Percentiles rank a stretch among this genome's conserved stretches.
These are phyloP conservation scores for Nerophis lumbriciformis DNA, from an alignment of 2,113 vertebrate species.

Conservation along the genomic window DNA sequence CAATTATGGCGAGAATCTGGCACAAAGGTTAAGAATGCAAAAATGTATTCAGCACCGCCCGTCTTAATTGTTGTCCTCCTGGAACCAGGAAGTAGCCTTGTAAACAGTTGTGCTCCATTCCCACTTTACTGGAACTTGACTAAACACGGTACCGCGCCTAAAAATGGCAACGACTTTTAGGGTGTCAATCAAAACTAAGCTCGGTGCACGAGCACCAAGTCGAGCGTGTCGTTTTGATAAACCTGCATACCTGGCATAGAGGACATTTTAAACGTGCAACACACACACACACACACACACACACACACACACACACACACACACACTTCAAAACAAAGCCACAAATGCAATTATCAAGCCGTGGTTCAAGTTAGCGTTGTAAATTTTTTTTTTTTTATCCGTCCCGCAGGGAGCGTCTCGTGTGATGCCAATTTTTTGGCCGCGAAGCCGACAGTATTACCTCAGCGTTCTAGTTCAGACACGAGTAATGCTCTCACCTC, in stretches of 20 bases:
- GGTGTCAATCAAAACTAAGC: too few relatives aligned
- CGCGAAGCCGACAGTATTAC: slow-evolving; percentile 56
- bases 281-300: not conserved
- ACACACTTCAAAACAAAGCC: slow-evolving; percentile 23
- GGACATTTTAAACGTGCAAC: slow-evolving; percentile 17
- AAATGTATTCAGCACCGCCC: too few relatives aligned
- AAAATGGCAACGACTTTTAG: too few relatives aligned
- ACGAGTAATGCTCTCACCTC: slow-evolving; percentile 65
- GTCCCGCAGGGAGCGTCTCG: slow-evolving; percentile 53
- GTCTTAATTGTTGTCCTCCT: too few relatives aligned
- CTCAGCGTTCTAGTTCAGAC: slow-evolving; percentile 62
- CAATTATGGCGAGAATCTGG: too few relatives aligned
- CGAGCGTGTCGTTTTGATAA: slow-evolving; percentile 35
- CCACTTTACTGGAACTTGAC: too few relatives aligned
- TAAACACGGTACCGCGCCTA: too few relatives aligned
- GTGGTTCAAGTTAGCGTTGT: slow-evolving; percentile 50
- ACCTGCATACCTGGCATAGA: slow-evolving; percentile 27
- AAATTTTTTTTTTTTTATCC: slow-evolving; percentile 60
- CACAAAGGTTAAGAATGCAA: too few relatives aligned
- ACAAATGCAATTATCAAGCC: slow-evolving; percentile 46
- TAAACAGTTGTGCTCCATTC: too few relatives aligned
- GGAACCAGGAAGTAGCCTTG: too few relatives aligned
- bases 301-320: not conserved
- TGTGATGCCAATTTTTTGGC: slow-evolving; percentile 47
- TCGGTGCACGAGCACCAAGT: slow-evolving; percentile 20